Base-by-base conservation (phyloP, 2,113 vertebrate genomes). In the Phaethon lepturus region DNA sequence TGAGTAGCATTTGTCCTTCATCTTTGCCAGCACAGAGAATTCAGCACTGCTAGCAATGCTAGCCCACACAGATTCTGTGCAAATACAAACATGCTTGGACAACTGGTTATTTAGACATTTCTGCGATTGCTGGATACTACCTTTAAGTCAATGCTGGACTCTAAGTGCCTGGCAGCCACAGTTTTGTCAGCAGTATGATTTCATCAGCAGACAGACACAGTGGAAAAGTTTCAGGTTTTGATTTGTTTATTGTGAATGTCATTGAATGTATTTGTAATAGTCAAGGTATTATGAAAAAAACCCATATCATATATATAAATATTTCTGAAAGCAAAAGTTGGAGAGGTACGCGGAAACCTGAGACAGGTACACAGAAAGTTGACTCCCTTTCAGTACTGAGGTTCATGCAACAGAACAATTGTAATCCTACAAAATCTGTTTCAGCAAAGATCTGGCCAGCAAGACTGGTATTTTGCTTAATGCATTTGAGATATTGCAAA, bases 331-430 rank as follows among this genome's bases (percentile, higher is more conserved):
- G 52, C n/a, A 91, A n/a, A 76, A 94, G 64, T 5, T 92, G 44
- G 56, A 90, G 16, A 64, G 15, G 52, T 50, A 44, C 0, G 9
- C 33, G 87, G 73, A 94, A 94, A 79, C 52, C 20, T 79, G 62
- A 33, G 10, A 55, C 16, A 58, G 38, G 45, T 67, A 63, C 9
- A 53, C 22, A 83, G 64, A 93, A 92, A 88, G 20, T 23, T 58
- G 24, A 81, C 58, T 80, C 14, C 24, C 10, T 75, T 64, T 81
- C 40, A 84, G 40, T 71, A 86, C 90, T 78, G 80, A 93, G 53
- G 47, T 90, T 90, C 89, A 95, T n/a, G 17, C 17, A 90, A 81
- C 23, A 80, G 78, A 86, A 92, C 44, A 75, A 95, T 83, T 93
- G 58, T 50, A 92, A 38, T 93, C 14, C 33, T 58, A 94, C n/a